These are phyloP conservation scores for Nomada lathburiana DNA, from an alignment of 2,888 invertebrate species.

Conservation along the genomic window DNA sequence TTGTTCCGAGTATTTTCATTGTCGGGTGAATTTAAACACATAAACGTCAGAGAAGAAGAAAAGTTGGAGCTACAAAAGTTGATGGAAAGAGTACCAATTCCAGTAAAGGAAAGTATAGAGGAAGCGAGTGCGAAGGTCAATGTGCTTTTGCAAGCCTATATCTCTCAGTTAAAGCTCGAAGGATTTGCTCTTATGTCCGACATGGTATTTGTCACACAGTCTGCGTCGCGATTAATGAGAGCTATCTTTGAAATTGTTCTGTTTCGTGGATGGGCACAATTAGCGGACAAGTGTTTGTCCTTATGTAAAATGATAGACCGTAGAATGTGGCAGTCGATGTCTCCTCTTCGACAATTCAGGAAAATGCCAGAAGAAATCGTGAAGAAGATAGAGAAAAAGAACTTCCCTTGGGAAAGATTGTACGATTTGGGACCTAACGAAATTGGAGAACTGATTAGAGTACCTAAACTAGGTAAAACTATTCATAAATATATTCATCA, in stretches of 20 bases:
- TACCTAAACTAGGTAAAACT: slow-evolving; percentile 96
- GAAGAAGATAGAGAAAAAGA: slow-evolving; percentile 99
- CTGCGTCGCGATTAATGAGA: slow-evolving; percentile 96
- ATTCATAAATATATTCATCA: slow-evolving; percentile 98
- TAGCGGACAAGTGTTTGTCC: slow-evolving; percentile 97
- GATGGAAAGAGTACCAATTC: slow-evolving; percentile 97
- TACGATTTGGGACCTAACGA: slow-evolving; percentile 99
- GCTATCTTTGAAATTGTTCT: slow-evolving; percentile 99
- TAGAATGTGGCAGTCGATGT: slow-evolving; percentile 99
- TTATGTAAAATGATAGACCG: slow-evolving; percentile 99
- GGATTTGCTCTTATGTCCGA: slow-evolving; percentile 99
- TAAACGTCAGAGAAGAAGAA: slow-evolving; percentile 97
- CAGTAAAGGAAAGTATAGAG: slow-evolving; percentile 99
- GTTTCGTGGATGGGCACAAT: slow-evolving; percentile 96
- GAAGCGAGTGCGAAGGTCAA: slow-evolving; percentile 99
- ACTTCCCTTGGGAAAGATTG: slow-evolving; percentile 96
- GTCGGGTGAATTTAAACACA: slow-evolving; percentile 97
- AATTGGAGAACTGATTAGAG: slow-evolving; percentile 96
- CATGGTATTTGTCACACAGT: slow-evolving; percentile 99
- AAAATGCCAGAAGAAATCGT: slow-evolving; percentile 99
- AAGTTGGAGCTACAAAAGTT: slow-evolving; percentile 98
- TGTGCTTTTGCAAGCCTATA: slow-evolving; percentile 97
- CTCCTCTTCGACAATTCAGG: slow-evolving; percentile 97
- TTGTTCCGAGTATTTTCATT: slow-evolving; percentile 98
- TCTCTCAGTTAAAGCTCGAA: slow-evolving; percentile 98